Base-by-base conservation (phyloP, 2,888 invertebrate genomes). In the Andrena minutula region DNA sequence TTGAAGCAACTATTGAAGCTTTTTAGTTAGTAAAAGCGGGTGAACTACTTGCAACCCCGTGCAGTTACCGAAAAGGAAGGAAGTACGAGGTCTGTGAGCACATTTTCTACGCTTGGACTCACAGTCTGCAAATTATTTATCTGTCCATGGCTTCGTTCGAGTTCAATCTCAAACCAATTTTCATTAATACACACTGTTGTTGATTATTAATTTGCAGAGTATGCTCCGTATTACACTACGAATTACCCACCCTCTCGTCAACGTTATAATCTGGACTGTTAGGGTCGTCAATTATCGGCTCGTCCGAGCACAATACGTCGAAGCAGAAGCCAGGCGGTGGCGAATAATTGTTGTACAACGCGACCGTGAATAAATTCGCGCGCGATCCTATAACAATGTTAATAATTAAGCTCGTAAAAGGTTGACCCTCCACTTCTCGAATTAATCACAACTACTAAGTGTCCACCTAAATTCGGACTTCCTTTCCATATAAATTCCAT, bases 281-380 rank as follows among this genome's bases (percentile, higher is more conserved):
- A 0, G 95, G 95, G 89, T 98, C 97, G 92, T 99, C 99, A 86
- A 98, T 96, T 12, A 99, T 97, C 0, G 98, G 98, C 64, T 97
- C 97, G 91, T 98, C 98, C 0, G 94, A 93, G 91, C 99, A 99
- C 0, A 97, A 95, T 5, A 97, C 95, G 92, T 99, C 99, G 93
- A 98, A 99, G 91, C 99, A 99, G 93, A 99, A 99, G 0, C 98
- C 99, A 6, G 95, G 95, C 0, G 99, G 99, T 0, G 98, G 97
- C 0, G 96, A 95, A 92, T 99, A 99, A 0, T 95, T 96, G 89
- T 98, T 98, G 93, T 95, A 97, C 12, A 98, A 94, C 0, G 97
- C 96, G 0, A 98, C 97, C 0, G 98, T 98, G 90, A 99, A 98
- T 7, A 99, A 94, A 88, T 97, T 95, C 0, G 97, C 95, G 0